Base-by-base conservation (phyloP, 1,140 invertebrate genomes). In the Cyclina sinensis region DNA sequence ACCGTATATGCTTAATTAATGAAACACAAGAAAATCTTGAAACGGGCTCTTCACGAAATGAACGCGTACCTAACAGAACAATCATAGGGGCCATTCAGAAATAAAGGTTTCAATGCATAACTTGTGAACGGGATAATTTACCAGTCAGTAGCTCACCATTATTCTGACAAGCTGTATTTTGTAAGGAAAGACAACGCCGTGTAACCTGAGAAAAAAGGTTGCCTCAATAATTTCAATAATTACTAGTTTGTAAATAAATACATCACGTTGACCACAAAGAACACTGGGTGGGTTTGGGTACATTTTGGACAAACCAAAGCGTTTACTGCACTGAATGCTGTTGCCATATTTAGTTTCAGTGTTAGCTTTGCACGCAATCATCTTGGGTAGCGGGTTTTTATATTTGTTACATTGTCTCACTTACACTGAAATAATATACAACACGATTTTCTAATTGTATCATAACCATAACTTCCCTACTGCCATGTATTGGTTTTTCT, bases 221-320 rank as follows among this genome's bases (percentile, higher is more conserved):
- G 73, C 59, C 76, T 88, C 86, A 88, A 83, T 88, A 82, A 76
- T 78, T 81, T 39, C 46, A 82, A 83, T 88, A 88, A 88, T 88
- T 88, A 83, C 78, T 82, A 62, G 65, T 78, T 88, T 82, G 43
- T 16, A 46, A 76, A 74, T 74, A 62, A 57, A 88, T 88, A 73
- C 70, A 88, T 88, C 86, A 82, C 21, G 68, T 32, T 82, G 86
- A 81, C 78, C 79, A 88, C 86, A 88, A 88, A 82, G 70, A 32
- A 39, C 39, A n/a, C 27, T 27, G 51, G 27, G 65, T 43, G 79
- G 65, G 14, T 57, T 59, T 88, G 21, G 78, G 86, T 88, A 83
- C 86, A 88, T 43, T 54, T 73, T 59, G 68, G 65, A 54, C 65
- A 46, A 39, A 80, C 30, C 37, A 21, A 27, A 27, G 21, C 51